phyloP scores from a whole-genome alignment of 2,797 vertebrate species.

The Clarias platycephalus region DNA sequence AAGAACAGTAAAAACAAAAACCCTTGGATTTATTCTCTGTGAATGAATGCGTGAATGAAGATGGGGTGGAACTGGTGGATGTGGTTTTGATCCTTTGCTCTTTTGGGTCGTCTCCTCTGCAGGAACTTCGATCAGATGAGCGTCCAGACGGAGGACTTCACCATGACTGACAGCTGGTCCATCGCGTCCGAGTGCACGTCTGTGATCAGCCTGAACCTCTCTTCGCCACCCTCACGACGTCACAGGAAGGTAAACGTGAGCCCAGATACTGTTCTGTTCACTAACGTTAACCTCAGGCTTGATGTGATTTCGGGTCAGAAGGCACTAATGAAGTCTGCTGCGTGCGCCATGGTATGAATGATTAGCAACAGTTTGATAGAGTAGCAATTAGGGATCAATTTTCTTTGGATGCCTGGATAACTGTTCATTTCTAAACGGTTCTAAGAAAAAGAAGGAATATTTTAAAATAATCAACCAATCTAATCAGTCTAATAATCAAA shows the following conservation, averaged over 20 bases:
- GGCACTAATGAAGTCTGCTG: neutral
- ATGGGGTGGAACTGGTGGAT: neutral
- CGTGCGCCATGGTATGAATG: neutral
- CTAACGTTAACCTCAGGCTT: neutral
- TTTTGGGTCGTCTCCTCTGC: neutral
- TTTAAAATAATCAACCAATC: neutral
- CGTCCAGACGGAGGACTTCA: conserved; percentile 45
- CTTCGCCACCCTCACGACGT: conserved; percentile 22
- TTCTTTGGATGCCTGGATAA: neutral
- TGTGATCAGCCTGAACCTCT: conserved; percentile 43
- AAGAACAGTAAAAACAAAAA: neutral
- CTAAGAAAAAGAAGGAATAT: neutral
- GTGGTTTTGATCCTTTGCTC: neutral
- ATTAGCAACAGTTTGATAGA: neutral
- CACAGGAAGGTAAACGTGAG: conserved; percentile 44
- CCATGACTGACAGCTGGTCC: conserved; percentile 48
- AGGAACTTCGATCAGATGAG: conserved; percentile 57
- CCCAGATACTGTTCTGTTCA: neutral
- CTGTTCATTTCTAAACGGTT: neutral
- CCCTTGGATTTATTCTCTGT: neutral
- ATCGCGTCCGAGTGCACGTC: conserved; percentile 38
- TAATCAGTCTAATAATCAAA: too few relatives aligned
- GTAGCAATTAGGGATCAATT: neutral
- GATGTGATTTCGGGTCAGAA: neutral
- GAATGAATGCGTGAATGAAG: neutral